Conservation (phyloP, 2,113 vertebrate genomes). For the Melanocharis versteri region DNA sequence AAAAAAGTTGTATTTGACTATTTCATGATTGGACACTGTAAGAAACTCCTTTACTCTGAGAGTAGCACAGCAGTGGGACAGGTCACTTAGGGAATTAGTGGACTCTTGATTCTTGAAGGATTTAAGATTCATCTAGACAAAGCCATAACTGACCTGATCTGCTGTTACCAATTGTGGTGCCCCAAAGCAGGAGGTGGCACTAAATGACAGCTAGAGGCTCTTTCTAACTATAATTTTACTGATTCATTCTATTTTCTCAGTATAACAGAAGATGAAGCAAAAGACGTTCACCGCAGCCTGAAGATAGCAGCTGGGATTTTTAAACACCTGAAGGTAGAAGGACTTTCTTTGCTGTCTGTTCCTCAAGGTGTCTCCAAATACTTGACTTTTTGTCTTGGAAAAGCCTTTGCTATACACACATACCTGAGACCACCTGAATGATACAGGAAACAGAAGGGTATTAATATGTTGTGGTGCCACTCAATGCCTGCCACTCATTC, state of each 20-base stretch:
- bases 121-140: neutral
- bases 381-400: neutral
- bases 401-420: neutral
- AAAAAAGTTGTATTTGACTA: neutral
- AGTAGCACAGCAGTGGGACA: neutral
- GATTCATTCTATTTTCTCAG: slow-evolving; percentile 52
- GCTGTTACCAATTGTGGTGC: neutral
- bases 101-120: neutral
- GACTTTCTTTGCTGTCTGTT: neutral
- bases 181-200: neutral
- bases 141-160: neutral
- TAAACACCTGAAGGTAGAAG: slow-evolving; percentile 90
- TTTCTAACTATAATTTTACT: neutral
- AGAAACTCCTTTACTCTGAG: neutral
- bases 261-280: slow-evolving; percentile 93
- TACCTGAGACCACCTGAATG: neutral
- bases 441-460: neutral
- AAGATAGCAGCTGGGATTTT: slow-evolving; percentile 94
- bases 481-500: neutral
- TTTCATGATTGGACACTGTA: neutral
- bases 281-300: slow-evolving; percentile 93
- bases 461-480: neutral
- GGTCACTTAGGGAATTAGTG: neutral
- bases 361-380: neutral
- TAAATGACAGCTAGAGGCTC: neutral